Evolutionary conservation across 2,797 vertebrate species (phyloP).

Genomic region (Centroberyx gerrardi): DNA sequence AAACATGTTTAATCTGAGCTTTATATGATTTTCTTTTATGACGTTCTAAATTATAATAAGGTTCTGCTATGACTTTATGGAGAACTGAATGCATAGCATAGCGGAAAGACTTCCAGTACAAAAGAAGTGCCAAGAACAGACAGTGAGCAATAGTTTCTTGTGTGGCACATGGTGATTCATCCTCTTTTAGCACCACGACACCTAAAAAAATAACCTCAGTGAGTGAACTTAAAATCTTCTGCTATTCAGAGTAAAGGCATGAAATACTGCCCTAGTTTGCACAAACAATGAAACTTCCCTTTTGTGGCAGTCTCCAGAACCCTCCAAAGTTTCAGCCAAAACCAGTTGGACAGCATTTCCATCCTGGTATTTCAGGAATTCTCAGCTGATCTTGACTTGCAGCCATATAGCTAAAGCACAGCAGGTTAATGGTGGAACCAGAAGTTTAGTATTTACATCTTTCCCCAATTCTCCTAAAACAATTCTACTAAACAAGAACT

Average conservation of each 20-base stretch:
- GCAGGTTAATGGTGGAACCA: slow-evolving; percentile 35
- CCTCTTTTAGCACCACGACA: slow-evolving; percentile 32
- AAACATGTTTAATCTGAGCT: slow-evolving; percentile 22
- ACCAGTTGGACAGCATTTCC: slow-evolving; percentile 71
- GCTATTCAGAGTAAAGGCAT: slow-evolving; percentile 33
- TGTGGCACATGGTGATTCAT: slow-evolving; percentile 42
- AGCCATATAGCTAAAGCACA: slow-evolving; percentile 1
- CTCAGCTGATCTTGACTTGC: slow-evolving; percentile 25
- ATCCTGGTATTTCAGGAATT: slow-evolving; percentile 69
- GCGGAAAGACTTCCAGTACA: not conserved
- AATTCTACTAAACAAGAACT: slow-evolving; percentile 21
- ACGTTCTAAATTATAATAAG: slow-evolving; percentile 34
- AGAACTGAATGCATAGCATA: slow-evolving; percentile 20
- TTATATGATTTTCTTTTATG: slow-evolving; percentile 19
- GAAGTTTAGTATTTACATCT: slow-evolving; percentile 30
- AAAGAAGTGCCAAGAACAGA: slow-evolving; percentile 28
- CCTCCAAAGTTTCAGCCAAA: slow-evolving; percentile 64
- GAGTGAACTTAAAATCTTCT: slow-evolving; percentile 48
- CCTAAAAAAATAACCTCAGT: slow-evolving; percentile 43
- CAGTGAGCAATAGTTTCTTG: slow-evolving; percentile 23
- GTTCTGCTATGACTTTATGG: not conserved
- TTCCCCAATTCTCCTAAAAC: not conserved
- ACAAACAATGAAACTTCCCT: slow-evolving; percentile 58
- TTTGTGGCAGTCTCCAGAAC: slow-evolving; percentile 48
- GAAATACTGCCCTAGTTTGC: slow-evolving; percentile 57